Base-by-base conservation (phyloP, 2,113 vertebrate genomes). In the Anolis carolinensis region DNA sequence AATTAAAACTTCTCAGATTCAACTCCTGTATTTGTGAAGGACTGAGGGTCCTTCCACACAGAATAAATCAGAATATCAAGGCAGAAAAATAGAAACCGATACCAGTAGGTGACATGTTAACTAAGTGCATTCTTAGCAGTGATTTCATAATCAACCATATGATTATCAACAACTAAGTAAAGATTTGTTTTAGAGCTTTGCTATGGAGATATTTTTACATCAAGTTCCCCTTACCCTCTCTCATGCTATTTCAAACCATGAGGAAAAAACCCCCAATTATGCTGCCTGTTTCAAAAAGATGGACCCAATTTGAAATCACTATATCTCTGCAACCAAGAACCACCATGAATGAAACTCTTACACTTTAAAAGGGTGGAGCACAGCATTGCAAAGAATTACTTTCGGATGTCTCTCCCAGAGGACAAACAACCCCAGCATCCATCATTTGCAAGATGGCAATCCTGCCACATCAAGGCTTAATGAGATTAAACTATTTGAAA, bases 11-110 rank as follows among this genome's bases (percentile, higher is more conserved):
- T 0, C 1, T 89, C 70, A 91, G 79, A 72, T 77, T 44, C 13
- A 84, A 14, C 86, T 9, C 4, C 13, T 25, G 81, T 52, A 50
- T 92, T 92, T 87, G 8, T 48, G 91, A 89, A 34, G 85, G 84
- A 84, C 84, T 89, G 62, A n/a, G n/a, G n/a, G n/a, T n/a, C n/a
- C n/a, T n/a, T n/a, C n/a, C n/a, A n/a, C n/a, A n/a, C n/a, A n/a
- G n/a, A n/a, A n/a, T n/a, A n/a, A n/a, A n/a, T n/a, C n/a, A n/a
- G n/a, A n/a, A n/a, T n/a, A n/a, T n/a, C n/a, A n/a, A n/a, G n/a
- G n/a, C n/a, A n/a, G n/a, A n/a, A n/a, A n/a, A n/a, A 65, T 16
- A 84, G 27, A 75, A 84, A 75, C 25, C 7, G 55, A 25, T 48
- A 75, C 18, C 36, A 32, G 68, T 8, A 30, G 36, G 32, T 76